Percentiles rank a stretch among this genome's conserved stretches.
Evolutionary conservation across 2,888 invertebrate genomes (phyloP).

Genomic region (Acrocera orbiculus): DNA sequence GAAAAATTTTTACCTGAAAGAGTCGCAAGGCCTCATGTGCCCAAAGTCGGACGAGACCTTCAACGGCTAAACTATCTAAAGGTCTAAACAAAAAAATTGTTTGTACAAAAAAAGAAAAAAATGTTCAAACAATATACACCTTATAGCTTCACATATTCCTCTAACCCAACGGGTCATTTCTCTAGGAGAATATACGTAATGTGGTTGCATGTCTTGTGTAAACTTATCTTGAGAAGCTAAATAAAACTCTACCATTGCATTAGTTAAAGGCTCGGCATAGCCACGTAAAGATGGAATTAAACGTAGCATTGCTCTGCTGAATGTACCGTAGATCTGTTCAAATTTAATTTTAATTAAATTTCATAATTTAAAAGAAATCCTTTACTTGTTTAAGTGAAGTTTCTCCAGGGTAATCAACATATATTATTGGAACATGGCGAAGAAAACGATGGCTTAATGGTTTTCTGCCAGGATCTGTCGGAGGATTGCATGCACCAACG

Average conservation of each 20-base stretch:
- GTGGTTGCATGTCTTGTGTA: conserved; percentile 99
- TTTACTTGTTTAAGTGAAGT: conserved; percentile 76
- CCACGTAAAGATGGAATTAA: conserved; percentile 81
- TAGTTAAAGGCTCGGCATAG: conserved; percentile 90
- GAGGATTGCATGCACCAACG: conserved; percentile 99
- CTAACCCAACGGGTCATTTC: conserved; percentile 99
- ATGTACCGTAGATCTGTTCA: conserved; percentile 98
- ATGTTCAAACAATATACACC: conserved; percentile 31
- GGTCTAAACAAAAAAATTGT: conserved; percentile 43
- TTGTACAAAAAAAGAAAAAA: no score
- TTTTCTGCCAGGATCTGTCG: conserved; percentile 96
- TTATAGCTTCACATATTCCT: conserved; percentile 95
- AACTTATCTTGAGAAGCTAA: conserved; percentile 91
- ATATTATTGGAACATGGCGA: conserved; percentile 94
- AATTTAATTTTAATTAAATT: no score
- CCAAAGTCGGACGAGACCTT: conserved; percentile 95
- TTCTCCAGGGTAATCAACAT: conserved; percentile 98
- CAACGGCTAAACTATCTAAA: conserved; percentile 74
- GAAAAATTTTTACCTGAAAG: conserved; percentile 47
- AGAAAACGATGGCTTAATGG: conserved; percentile 76
- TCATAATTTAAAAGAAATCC: no score
- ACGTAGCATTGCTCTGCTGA: conserved; percentile 94
- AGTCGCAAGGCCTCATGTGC: conserved; percentile 95
- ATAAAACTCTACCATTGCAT: conserved; percentile 98
- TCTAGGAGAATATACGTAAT: conserved; percentile 97